Evolutionary conservation across 2,113 vertebrate species (phyloP), one percentile per base, ranked within the genome.

Genomic region (Regulus satrapa): DNA sequence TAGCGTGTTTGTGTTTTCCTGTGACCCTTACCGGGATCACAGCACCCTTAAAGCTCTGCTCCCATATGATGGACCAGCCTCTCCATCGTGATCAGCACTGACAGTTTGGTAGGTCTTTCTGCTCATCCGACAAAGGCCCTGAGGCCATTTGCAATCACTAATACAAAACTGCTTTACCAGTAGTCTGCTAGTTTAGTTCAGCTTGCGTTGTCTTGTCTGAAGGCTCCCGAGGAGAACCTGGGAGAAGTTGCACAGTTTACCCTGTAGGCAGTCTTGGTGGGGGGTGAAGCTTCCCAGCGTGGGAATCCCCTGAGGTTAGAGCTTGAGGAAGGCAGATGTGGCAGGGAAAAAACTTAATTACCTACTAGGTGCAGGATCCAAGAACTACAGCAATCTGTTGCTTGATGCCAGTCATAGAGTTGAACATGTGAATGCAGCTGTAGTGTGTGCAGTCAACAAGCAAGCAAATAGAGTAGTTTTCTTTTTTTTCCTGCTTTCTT

Each of bases 241-340:
- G 78, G 51, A 69, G 78, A 49, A 92, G 58, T 36, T 96, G 78
- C 77, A 45, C 52, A 31, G 93, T 72, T 96, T 58, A 61, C 46
- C 46, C 77, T 51, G 38, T 29, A 68, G 89, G 85, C 48, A 67
- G 48, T 63, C 92, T 67, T 6, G 6, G 85, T 93, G 82, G 46
- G 82, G 41, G 92, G 82, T 69, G 78, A 93, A 85, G 58, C 84
- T 89, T 91, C 66, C 38, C 71, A 82, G 9, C 1, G 9, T 92
- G 95, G 89, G 88, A 95, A 95, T 92, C 25, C 85, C 92, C 89
- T n/a, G 58, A 76, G 89, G 89, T 83, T 17, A 92, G 25, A 90
- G 75, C 29, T 94, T 94, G 62, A 88, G 74, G 74, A 82, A 91
- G 66, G 89, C 69, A 58, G 9, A 58, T 79, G 73, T 40, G 72